These are phyloP conservation scores for Macropis europaea DNA, from an alignment of 2,888 invertebrate species.

Conservation along the genomic window DNA sequence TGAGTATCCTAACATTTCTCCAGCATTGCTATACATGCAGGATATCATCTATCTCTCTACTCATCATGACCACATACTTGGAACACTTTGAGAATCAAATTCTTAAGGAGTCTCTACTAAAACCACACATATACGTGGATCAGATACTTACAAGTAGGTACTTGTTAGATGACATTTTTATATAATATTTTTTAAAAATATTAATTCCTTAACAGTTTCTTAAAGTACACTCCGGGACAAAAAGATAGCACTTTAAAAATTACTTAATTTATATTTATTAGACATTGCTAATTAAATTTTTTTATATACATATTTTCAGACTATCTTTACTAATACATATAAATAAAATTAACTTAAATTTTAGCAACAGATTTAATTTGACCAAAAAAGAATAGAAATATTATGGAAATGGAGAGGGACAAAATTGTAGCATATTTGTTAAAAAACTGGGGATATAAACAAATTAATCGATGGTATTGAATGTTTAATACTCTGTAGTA, in stretches of 20 bases:
- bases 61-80: too few species aligned
- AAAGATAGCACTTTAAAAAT: conserved; percentile 10
- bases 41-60: too few species aligned
- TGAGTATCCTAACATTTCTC: too few species aligned
- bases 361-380: neutral
- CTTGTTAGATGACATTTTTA: too few species aligned
- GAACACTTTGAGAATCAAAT: too few species aligned
- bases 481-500: conserved; percentile 12
- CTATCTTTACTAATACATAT: neutral
- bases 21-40: too few species aligned
- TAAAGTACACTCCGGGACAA: conserved; percentile 1
- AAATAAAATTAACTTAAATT: neutral
- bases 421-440: conserved; percentile 11
- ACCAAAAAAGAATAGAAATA: neutral
- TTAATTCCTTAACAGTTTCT: too few species aligned
- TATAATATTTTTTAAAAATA: too few species aligned
- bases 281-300: neutral
- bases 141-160: too few species aligned
- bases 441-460: neutral
- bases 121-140: too few species aligned
- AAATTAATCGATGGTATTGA: neutral
- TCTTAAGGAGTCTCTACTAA: too few species aligned
- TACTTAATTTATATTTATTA: conserved; percentile 7
- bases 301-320: neutral
- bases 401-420: neutral